Evolutionary conservation across 2,797 vertebrate species (phyloP).

Genomic region (Heliangelus exortis): DNA sequence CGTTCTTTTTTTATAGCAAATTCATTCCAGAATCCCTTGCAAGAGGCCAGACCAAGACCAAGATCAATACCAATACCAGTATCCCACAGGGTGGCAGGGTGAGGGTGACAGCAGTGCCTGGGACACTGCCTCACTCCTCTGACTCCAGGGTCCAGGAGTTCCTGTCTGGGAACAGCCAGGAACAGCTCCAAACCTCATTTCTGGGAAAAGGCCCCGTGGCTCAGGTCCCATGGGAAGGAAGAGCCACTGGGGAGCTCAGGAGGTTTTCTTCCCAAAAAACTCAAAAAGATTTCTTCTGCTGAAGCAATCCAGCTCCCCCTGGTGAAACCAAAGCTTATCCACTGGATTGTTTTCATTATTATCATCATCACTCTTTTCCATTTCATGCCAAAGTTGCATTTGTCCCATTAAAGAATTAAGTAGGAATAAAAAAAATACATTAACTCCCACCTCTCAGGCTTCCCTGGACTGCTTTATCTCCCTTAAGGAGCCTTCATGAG

Average conservation of each 20-base stretch:
- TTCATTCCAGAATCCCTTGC: constrained; percentile 4
- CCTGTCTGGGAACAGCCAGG: not conserved
- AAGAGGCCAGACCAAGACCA: not conserved
- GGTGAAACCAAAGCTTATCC: not conserved
- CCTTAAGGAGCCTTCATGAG: not conserved
- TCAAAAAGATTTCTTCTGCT: not conserved
- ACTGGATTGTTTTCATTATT: no score
- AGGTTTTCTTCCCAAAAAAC: no score
- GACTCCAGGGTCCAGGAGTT: not conserved
- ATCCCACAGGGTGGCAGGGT: not conserved
- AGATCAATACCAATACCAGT: not conserved
- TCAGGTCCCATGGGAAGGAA: no score
- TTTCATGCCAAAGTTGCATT: not conserved
- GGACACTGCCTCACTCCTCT: not conserved
- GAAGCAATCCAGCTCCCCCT: constrained; percentile 1
- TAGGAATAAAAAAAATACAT: not conserved
- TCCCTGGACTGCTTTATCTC: not conserved
- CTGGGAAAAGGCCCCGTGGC: no score
- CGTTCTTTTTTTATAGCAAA: not conserved
- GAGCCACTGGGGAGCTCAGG: no score
- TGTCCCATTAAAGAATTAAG: not conserved
- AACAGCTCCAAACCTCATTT: not conserved
- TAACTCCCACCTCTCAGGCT: not conserved
- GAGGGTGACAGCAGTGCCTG: not conserved
- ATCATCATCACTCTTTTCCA: no score